Evolutionary conservation across 2,888 invertebrate species (phyloP), one percentile per base, ranked within the genome.

Genomic region (Torymus tubicola): DNA sequence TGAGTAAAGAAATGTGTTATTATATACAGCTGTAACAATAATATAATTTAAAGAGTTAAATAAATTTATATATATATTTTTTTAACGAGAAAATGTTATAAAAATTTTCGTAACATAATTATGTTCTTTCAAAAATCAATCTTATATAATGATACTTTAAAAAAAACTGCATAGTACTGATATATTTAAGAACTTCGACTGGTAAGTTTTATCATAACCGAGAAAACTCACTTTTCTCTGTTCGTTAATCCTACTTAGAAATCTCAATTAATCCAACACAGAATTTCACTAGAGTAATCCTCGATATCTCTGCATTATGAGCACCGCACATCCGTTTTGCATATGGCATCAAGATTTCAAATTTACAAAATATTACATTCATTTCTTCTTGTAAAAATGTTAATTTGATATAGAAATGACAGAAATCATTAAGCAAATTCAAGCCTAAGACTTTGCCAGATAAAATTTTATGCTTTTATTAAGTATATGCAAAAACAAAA

Each of bases 241-340:
- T 14, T 52, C 52, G 63, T 75, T 78, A 78, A 81, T 74, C 73
- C 78, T n/a, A 57, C 61, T 57, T 65, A 67, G 77, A 78, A 78
- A 81, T 78, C 74, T 81, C 74, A 55, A 70, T 71, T 78, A 67
- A 74, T 74, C 65, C 78, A 74, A 81, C 70, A 74, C 70, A 42
- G 74, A 70, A 78, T 78, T 81, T 74, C 65, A 31, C 31, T 8
- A 31, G 8, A 3, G 68, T 16, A 21, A 53, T 67, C 21, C 57
- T 16, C 0, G 18, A 52, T 64, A 70, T 60, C 58, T 60, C 68
- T 24, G 42, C 63, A 16, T 79, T 61, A 69, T 64, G 69, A 74
- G 4, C 70, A 31, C 69, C 52, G 63, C 63, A 73, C 57, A 42
- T 63, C 24, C 53, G 31, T 68, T 68, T 73, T 58, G 24, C 42